phyloP scores from a whole-genome alignment of 2,113 vertebrate genomes.

The Macquaria ambigua region DNA sequence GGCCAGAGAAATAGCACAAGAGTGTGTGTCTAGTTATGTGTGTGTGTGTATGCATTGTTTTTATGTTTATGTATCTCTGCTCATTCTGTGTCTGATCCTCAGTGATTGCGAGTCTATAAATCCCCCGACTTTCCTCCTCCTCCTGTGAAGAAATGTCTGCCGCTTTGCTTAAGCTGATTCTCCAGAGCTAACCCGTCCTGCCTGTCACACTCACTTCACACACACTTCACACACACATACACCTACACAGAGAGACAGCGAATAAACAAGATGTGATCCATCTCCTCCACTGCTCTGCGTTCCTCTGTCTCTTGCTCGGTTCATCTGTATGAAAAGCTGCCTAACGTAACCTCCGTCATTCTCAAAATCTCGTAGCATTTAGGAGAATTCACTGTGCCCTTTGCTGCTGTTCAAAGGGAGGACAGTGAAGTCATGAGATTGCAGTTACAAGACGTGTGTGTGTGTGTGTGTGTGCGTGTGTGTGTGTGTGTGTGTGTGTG shows the following conservation, averaged over 20 bases:
- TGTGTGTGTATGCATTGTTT: neutral
- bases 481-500: neutral
- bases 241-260: neutral
- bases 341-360: neutral
- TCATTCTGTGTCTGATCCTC: slow-evolving; percentile 47
- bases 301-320: slow-evolving; percentile 13
- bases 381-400: neutral
- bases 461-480: neutral
- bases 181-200: slow-evolving; percentile 40
- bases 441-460: slow-evolving; percentile 18
- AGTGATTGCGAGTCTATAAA: slow-evolving; percentile 40
- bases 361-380: neutral
- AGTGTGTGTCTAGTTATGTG: neutral
- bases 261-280: slow-evolving; percentile 43
- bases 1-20: too few relatives aligned
- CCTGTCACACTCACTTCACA: slow-evolving; percentile 24
- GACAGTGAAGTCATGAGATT: slow-evolving; percentile 18
- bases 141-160: slow-evolving; percentile 39
- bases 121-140: slow-evolving; percentile 46
- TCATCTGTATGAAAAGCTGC: neutral
- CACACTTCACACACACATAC: neutral
- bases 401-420: slow-evolving; percentile 4
- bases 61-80: slow-evolving; percentile 25
- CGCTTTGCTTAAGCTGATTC: slow-evolving; percentile 69
- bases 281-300: slow-evolving; percentile 2